Evolutionary conservation across 2,797 vertebrate species (phyloP), one percentile per base, ranked within the genome.

Genomic region (Parambassis ranga): DNA sequence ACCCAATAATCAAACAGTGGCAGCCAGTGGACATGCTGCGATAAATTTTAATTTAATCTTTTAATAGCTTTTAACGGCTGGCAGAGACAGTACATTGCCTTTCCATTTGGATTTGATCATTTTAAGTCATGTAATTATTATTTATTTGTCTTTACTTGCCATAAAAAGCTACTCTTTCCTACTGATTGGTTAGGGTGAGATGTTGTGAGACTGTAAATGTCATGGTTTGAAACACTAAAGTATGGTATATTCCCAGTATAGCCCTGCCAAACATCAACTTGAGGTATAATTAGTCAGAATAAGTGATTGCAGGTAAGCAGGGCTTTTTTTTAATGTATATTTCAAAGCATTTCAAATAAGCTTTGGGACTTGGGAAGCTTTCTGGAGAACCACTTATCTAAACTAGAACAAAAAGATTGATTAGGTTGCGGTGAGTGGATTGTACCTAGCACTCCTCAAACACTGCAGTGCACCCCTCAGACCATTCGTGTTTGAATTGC

Each of bases 261-360:
- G 8, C 28, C 27, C 42, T 3, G 22, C 5, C 15, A 22, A 42
- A 20, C 28, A 32, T 35, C 28, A 51, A 43, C 10, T 24, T 26
- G 19, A 43, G 41, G 41, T 23, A 32, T 51, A 57, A 68, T 71
- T 43, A 52, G 43, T 44, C 32, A 32, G 8, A 69, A 58, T 27
- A 62, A 44, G 37, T 60, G 22, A 28, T 16, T 47, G 31, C 49
- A 32, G 26, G 20, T 44, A 42, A 19, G 20, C 31, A n/a, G n/a
- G 18, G 48, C 9, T 8, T 22, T 37, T 15, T 47, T 49, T 27
- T 16, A n/a, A n/a, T n/a, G n/a, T n/a, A 6, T 24, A 36, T 52
- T 56, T 50, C 44, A 47, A 39, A 59, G 16, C 11, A 48, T 32
- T 24, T 20, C 32, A 11, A 38, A 31, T 18, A 26, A 49, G 16